Base-by-base conservation (phyloP, 2,113 vertebrate species). In the Cololabis saira region DNA sequence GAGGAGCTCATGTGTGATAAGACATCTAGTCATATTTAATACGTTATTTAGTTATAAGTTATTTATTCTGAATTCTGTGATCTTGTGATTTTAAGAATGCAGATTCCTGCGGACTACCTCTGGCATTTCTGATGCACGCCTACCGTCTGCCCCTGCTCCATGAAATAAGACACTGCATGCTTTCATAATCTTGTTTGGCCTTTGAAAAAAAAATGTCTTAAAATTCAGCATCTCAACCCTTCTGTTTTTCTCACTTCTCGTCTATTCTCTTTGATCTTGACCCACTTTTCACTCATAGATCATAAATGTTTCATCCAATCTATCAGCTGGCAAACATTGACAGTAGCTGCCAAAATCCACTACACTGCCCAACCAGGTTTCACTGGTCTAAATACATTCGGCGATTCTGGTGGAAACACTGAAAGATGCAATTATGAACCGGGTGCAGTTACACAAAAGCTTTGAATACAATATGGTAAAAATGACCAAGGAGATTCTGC, bases 291-390 rank as follows among this genome's bases (percentile, higher is more conserved):
- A 79, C 74, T 75, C 59, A 27, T 58, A 57, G 47, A 74, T 88
- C 78, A 85, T 87, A 85, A 87, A 87, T 84, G 74, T 87, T 88
- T 87, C 74, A 88, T 79, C 57, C 43, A 58, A 79, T 82, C 86
- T 66, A 81, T 88, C 74, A 78, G 73, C 56, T 81, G 74, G 84
- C 84, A 82, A 87, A 80, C 67, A 81, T 74, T 75, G 74, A 85
- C 86, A 74, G 74, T 59, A 70, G 64, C 77, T 83, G 85, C 78
- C 85, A 86, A 76, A 83, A 84, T 45, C 65, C 67, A 86, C 84
- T 84, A 75, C 52, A 64, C 75, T 76, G 73, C 75, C 83, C 69
- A 74, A 81, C 62, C 67, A 59, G 69, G 71, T 73, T 57, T 53
- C 69, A 62, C 63, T 1, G n/a, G 81, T 74, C 79, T 71, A 77